A percentile compares a stretch with the other conserved stretches of the same genome.
Evolutionary conservation across 1,140 invertebrate species (phyloP).

Genomic region (Theocolax elegans): DNA sequence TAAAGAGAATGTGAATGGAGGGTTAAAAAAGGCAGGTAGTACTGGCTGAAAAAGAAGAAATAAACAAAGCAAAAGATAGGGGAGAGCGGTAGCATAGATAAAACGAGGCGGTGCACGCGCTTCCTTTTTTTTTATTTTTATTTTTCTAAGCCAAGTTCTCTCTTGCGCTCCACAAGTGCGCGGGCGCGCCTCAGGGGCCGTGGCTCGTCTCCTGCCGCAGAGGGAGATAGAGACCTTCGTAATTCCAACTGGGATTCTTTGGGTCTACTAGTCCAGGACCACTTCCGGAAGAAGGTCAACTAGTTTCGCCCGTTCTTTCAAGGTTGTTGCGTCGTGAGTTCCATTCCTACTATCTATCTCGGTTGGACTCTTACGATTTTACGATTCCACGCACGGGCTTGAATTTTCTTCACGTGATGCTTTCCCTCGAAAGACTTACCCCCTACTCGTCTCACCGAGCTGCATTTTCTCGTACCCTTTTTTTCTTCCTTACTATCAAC

Average conservation of each 20-base stretch:
- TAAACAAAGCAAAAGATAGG: no score
- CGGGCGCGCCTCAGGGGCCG: background rate
- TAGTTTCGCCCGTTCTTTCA: conserved; percentile 39
- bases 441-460: no score
- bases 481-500: no score
- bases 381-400: conserved; percentile 5
- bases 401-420: background rate
- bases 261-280: conserved; percentile 3
- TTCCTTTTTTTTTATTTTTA: no score
- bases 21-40: background rate
- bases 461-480: no score
- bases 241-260: conserved; percentile 20
- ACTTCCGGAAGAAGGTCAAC: conserved; percentile 42
- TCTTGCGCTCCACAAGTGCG: no score
- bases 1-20: conserved; percentile 20
- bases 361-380: background rate
- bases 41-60: background rate
- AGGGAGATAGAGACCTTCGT: background rate
- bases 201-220: background rate
- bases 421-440: background rate
- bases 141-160: background rate
- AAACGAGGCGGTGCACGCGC: no score
- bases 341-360: background rate
- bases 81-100: no score
- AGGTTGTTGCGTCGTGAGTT: conserved; percentile 19